Evolutionary conservation across 2,888 invertebrate species (phyloP).

Genomic region (Agrochola lychnidis): DNA sequence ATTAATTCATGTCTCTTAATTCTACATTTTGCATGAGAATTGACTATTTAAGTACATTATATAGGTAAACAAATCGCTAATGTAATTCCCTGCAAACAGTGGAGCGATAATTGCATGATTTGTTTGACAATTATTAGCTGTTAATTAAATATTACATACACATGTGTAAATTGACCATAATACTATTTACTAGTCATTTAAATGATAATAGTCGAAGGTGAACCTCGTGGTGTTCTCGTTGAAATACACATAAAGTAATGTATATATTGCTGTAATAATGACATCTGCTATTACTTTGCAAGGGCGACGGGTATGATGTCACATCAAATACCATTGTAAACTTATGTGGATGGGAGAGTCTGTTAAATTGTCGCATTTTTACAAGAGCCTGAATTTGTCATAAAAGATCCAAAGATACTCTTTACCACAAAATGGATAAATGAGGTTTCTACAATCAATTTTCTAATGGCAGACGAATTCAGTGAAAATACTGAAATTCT

Average conservation of each 20-base stretch:
- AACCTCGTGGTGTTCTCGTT: background rate
- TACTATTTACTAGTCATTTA: slow-evolving; percentile 20
- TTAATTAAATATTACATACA: slow-evolving; percentile 25
- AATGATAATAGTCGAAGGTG: slow-evolving; percentile 41
- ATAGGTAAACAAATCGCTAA: background rate
- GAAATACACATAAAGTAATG: background rate
- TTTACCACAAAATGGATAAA: background rate
- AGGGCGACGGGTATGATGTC: slow-evolving; percentile 20
- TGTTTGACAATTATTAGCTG: slow-evolving; percentile 26
- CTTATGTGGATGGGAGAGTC: background rate
- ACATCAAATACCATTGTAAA: slow-evolving; percentile 5
- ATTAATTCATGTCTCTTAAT: too few relatives aligned
- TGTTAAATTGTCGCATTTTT: background rate
- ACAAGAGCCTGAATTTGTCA: background rate
- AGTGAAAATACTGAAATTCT: background rate
- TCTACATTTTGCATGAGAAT: slow-evolving; percentile 3
- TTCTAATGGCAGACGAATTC: background rate
- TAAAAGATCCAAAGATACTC: too few relatives aligned
- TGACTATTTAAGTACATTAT: background rate
- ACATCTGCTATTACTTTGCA: slow-evolving; percentile 9
- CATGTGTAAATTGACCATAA: slow-evolving; percentile 3
- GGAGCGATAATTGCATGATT: slow-evolving; percentile 9
- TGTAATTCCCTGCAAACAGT: slow-evolving; percentile 14
- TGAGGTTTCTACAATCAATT: background rate
- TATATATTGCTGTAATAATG: background rate